Evolutionary conservation across 2,797 vertebrate genomes (phyloP).

Genomic region (Bryconaethiops microstoma): DNA sequence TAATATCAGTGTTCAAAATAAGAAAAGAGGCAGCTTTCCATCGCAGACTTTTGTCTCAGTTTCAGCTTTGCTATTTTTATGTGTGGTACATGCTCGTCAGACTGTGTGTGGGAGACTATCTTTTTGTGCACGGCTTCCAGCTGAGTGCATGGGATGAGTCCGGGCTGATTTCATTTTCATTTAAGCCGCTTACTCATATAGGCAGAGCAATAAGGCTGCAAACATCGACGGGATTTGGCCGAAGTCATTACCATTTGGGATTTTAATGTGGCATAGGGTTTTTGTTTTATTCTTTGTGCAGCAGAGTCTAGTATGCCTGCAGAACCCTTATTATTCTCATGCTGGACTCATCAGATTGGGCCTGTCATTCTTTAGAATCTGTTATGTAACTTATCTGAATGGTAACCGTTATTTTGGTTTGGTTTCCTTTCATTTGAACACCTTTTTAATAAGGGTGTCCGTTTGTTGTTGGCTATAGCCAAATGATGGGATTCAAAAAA

Average conservation of each 20-base stretch:
- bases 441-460: too few relatives aligned
- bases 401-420: background rate
- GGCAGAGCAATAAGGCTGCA: slow-evolving; percentile 37
- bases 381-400: background rate
- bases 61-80: slow-evolving; percentile 42
- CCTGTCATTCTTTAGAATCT: background rate
- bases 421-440: background rate
- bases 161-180: slow-evolving; percentile 67
- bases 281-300: slow-evolving; percentile 1
- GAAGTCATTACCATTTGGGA: slow-evolving; percentile 32
- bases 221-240: slow-evolving; percentile 26
- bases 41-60: slow-evolving; percentile 15
- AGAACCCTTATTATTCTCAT: background rate
- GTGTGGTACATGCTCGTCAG: slow-evolving; percentile 36
- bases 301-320: background rate
- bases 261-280: slow-evolving; percentile 27
- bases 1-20: background rate
- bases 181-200: slow-evolving; percentile 68
- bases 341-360: background rate
- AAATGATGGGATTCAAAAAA: background rate
- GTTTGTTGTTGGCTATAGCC: background rate
- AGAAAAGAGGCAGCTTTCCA: background rate
- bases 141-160: slow-evolving; percentile 70
- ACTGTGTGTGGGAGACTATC: slow-evolving; percentile 48
- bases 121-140: slow-evolving; percentile 52